These are phyloP conservation scores for Lophotriccus pileatus DNA, from an alignment of 2,797 vertebrate species.

Conservation along the genomic window DNA sequence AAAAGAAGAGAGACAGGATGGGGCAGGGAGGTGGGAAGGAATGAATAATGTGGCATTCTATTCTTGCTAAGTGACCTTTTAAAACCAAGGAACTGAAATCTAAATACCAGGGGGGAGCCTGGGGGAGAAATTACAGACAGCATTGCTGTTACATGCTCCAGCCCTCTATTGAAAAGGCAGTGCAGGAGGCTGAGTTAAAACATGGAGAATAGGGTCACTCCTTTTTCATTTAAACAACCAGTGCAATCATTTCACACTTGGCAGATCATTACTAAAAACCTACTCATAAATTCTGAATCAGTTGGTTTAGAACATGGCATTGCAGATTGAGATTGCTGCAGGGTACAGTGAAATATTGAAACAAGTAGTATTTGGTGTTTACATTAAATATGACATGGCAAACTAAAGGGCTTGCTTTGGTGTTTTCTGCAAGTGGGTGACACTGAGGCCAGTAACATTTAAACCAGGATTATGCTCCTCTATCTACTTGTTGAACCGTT, in stretches of 20 bases:
- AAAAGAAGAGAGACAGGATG: background rate
- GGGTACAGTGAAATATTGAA: conserved; percentile 16
- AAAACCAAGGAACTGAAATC: conserved; percentile 34
- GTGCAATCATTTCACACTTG: conserved; percentile 32
- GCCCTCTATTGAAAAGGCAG: background rate
- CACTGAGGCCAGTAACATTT: background rate
- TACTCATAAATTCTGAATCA: conserved; percentile 44
- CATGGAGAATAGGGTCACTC: conserved; percentile 12
- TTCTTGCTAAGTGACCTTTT: conserved; percentile 38
- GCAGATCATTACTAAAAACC: conserved; percentile 58
- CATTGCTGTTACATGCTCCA: background rate
- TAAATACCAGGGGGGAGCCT: conserved; percentile 23
- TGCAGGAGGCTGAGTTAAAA: background rate
- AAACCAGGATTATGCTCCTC: background rate
- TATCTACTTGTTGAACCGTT: background rate
- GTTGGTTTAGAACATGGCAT: conserved; percentile 46
- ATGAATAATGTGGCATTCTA: conserved; percentile 13
- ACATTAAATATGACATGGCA: background rate
- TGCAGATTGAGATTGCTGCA: conserved; percentile 30
- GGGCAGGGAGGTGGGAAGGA: background rate
- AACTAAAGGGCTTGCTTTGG: background rate
- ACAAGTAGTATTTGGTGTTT: background rate
- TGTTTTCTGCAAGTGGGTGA: background rate
- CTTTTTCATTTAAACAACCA: conserved; percentile 23
- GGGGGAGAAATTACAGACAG: background rate